phyloP scores from a whole-genome alignment of 2,888 invertebrate species.

The Pseudoips prasinana region DNA sequence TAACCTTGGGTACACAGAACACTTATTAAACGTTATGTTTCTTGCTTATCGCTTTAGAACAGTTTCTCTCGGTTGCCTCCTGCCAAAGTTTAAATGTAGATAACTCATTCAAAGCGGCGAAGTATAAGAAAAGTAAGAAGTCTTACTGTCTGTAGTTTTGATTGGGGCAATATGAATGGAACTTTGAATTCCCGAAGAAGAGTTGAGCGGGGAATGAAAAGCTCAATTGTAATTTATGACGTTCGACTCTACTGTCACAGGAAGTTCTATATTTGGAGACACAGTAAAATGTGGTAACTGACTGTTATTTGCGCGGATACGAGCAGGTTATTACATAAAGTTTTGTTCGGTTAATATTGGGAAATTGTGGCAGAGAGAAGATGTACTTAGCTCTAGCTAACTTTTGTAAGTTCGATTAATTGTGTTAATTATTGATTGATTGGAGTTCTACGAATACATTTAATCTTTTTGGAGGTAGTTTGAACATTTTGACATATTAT shows the following conservation, averaged over 20 bases:
- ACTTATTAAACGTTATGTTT: too few relatives aligned
- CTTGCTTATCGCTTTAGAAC: not conserved
- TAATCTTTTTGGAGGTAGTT: too few relatives aligned
- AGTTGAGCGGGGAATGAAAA: conserved; percentile 25
- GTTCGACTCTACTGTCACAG: conserved; percentile 12
- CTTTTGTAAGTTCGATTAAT: too few relatives aligned
- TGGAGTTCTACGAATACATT: too few relatives aligned
- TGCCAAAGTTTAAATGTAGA: conserved; percentile 18
- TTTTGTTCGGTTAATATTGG: too few relatives aligned
- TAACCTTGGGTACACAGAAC: too few relatives aligned
- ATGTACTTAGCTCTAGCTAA: too few relatives aligned
- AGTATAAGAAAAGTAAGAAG: conserved; percentile 23
- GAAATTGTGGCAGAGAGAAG: too few relatives aligned
- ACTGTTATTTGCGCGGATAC: conserved; percentile 3
- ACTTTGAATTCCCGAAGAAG: conserved; percentile 32
- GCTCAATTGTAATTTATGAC: conserved; percentile 30
- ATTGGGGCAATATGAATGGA: conserved; percentile 34
- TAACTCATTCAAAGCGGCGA: conserved; percentile 13
- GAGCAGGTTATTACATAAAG: too few relatives aligned
- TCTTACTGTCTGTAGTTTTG: conserved; percentile 26
- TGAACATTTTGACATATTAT: too few relatives aligned
- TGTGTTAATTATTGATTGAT: too few relatives aligned
- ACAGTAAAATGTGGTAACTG: conserved; percentile 8
- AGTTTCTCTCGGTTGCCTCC: conserved; percentile 3
- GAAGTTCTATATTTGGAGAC: conserved; percentile 14